phyloP scores from a whole-genome alignment of 2,797 vertebrate species.

The Enteromius trimaculatus region DNA sequence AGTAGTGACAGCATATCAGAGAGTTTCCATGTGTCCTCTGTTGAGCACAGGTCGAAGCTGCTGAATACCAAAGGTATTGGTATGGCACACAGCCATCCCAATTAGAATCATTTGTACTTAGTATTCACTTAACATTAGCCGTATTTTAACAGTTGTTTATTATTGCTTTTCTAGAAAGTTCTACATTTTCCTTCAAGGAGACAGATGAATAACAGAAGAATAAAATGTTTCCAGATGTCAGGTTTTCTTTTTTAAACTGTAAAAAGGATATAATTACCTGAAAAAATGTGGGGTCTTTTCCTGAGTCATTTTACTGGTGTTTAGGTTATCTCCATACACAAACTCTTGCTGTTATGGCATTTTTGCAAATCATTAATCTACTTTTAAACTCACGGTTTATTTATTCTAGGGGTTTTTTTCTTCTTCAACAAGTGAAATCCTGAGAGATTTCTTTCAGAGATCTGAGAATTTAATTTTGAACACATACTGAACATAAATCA shows the following conservation, averaged over 20 bases:
- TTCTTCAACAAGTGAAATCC: neutral
- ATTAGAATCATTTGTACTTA: constrained; percentile 12
- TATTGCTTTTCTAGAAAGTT: constrained; percentile 41
- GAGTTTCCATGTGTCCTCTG: neutral
- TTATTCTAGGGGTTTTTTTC: neutral
- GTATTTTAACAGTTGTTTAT: constrained; percentile 16
- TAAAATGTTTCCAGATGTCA: constrained; percentile 76
- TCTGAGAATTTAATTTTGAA: neutral
- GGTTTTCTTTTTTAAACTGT: constrained; percentile 45
- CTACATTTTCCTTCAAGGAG: constrained; percentile 51
- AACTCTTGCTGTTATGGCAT: constrained; percentile 21
- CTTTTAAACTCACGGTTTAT: constrained; percentile 4
- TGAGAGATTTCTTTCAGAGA: neutral
- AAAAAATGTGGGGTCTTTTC: constrained; percentile 42
- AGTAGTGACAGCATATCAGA: constrained; percentile 7
- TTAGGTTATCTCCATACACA: constrained; percentile 38
- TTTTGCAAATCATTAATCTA: constrained; percentile 22
- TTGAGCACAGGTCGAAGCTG: neutral
- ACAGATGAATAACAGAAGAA: constrained; percentile 69
- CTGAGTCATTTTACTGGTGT: constrained; percentile 44
- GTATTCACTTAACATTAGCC: constrained; percentile 20
- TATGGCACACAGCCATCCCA: neutral
- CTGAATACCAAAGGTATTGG: constrained; percentile 13
- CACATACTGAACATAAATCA: neutral
- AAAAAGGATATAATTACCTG: constrained; percentile 57